Evolutionary conservation across 2,888 invertebrate genomes (phyloP).

Genomic region (Alloplasta piceator): DNA sequence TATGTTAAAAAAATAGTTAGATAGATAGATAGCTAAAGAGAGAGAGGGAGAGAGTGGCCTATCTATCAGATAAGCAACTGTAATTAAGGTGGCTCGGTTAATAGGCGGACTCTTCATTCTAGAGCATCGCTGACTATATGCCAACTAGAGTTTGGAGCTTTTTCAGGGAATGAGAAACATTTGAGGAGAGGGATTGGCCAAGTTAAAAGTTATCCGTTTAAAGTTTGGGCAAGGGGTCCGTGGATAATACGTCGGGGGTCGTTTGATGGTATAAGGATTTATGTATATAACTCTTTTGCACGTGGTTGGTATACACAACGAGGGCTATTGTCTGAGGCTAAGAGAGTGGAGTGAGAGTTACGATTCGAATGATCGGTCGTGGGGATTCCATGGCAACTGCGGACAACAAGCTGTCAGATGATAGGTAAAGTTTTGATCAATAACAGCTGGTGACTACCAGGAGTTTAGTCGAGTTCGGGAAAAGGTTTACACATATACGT

Average conservation of each 20-base stretch:
- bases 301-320: background rate
- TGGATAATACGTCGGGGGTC: slow-evolving; percentile 5
- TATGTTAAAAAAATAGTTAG: background rate
- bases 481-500: background rate
- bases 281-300: too few species aligned
- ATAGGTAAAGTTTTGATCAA: slow-evolving; percentile 83
- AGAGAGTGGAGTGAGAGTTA: slow-evolving; percentile 45
- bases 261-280: slow-evolving; percentile 17
- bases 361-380: slow-evolving; percentile 80
- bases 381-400: slow-evolving; percentile 81
- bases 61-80: slow-evolving; percentile 66
- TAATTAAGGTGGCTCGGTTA: slow-evolving; percentile 66
- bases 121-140: slow-evolving; percentile 29
- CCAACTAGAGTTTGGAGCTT: slow-evolving; percentile 36
- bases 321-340: slow-evolving; percentile 24
- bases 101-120: slow-evolving; percentile 62
- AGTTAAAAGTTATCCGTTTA: slow-evolving; percentile 72
- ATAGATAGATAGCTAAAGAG: slow-evolving; percentile 16
- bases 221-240: slow-evolving; percentile 68
- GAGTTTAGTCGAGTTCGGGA: slow-evolving; percentile 65
- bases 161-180: slow-evolving; percentile 4
- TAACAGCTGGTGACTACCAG: slow-evolving; percentile 80
- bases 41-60: slow-evolving; percentile 19
- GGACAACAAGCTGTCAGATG: slow-evolving; percentile 83
- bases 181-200: slow-evolving; percentile 42